Evolutionary conservation across 1,140 invertebrate genomes (phyloP), one percentile per base, ranked within the genome.

Genomic region (Megalopta genalis): DNA sequence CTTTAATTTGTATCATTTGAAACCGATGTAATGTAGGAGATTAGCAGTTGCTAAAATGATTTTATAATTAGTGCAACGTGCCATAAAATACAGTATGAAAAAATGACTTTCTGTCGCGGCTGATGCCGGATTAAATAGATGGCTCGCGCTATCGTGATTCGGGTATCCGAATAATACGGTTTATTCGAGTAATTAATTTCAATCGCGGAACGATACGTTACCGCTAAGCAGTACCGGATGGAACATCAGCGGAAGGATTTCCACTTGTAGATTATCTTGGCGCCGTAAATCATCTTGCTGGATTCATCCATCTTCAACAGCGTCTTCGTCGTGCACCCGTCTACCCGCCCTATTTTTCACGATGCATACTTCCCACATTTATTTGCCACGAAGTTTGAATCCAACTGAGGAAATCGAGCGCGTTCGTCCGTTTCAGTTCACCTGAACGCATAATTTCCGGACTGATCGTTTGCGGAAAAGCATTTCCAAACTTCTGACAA

Each of bases 281-380:
- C 0, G 57, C 39, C 60, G 80, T 82, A 72, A 83, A 83, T 83
- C 68, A 82, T 77, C 23, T 59, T 57, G 46, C 23, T 62, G 66
- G 42, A 72, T 52, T 25, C 60, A 84, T 83, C 63, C 66, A 73
- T 79, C 70, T 79, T 74, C 21, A 46, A 37, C 14, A 23, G n/a
- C 21, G n/a, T 71, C 67, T 77, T 78, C 75, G 70, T 49, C 70
- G 21, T 68, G 25, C 21, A 27, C 52, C 12, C 62, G n/a, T 52
- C 42, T 65, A 32, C 37, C 37, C 16, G 2, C 54, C 16, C 77
- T 52, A 64, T 78, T 83, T 69, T 68, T 60, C 82, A 42, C 25
- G 37, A 72, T 23, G 80, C 49, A 27, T 39, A 66, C 42, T 67
- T 66, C 21, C 10, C 54, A 0, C 42, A 39, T 60, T 62, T 67